Percentiles rank a stretch among this genome's conserved stretches.
phyloP scores from a whole-genome alignment of 92 coral and sea anemone genomes.

The Epizoanthus stellaris region DNA sequence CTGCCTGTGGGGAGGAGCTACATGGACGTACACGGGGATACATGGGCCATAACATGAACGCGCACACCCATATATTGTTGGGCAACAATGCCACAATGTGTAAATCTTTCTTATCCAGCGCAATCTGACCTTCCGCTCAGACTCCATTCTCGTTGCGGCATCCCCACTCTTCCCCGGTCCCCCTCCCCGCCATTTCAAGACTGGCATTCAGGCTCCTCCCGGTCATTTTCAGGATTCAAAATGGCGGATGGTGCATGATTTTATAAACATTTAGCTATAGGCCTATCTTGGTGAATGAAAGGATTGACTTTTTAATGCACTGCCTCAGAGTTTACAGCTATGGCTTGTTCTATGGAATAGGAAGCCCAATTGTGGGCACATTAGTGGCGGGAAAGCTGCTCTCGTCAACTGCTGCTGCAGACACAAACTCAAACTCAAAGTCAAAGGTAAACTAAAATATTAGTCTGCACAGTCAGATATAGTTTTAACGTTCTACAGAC shows the following conservation, averaged over 20 bases:
- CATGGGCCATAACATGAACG: neutral
- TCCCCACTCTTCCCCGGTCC: neutral
- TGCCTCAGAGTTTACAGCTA: neutral
- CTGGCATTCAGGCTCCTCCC: constrained; percentile 19
- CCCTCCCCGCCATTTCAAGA: too few species aligned
- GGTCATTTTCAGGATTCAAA: neutral
- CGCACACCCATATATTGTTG: neutral
- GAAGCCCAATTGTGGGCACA: neutral
- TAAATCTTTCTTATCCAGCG: neutral
- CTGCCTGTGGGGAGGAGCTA: too few species aligned
- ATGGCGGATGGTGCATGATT: constrained; percentile 6
- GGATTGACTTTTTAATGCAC: neutral
- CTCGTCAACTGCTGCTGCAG: neutral
- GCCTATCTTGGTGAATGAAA: too few species aligned
- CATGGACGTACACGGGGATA: too few species aligned
- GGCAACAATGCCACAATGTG: constrained; percentile 1
- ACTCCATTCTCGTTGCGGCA: neutral
- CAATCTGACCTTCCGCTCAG: neutral
- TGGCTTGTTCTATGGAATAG: neutral
- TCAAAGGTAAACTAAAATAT: too few species aligned
- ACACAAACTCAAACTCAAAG: too few species aligned
- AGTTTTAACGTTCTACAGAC: too few species aligned
- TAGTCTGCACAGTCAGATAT: too few species aligned
- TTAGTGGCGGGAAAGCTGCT: constrained; percentile 8
- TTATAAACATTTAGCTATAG: neutral